Conservation (phyloP, 2,113 vertebrate species). For the Mixornis gularis region DNA sequence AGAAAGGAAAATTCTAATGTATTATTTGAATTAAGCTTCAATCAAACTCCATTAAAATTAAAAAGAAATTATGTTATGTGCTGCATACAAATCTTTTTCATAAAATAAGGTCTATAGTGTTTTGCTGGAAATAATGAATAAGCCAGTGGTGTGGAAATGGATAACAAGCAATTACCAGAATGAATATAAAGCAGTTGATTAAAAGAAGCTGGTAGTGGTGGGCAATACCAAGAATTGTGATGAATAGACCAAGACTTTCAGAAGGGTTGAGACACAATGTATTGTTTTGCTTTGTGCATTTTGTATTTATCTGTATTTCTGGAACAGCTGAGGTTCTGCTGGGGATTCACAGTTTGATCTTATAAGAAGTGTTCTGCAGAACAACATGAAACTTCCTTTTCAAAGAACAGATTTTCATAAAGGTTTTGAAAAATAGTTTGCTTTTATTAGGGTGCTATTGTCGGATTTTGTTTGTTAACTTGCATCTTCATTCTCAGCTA, state of each 20-base stretch:
- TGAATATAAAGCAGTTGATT: conserved; percentile 39
- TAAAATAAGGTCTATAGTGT: not conserved
- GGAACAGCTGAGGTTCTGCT: conserved; percentile 32
- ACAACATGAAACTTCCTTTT: not conserved
- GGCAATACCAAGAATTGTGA: conserved; percentile 35
- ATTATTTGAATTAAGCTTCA: not conserved
- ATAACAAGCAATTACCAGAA: conserved; percentile 45
- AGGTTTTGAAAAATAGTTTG: not conserved
- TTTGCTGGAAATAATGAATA: conserved; percentile 37
- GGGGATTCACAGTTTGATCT: conserved; percentile 40
- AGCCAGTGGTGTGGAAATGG: conserved; percentile 10
- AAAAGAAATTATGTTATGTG: not conserved
- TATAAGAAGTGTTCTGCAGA: not conserved
- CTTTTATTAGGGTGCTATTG: not conserved
- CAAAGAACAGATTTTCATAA: not conserved
- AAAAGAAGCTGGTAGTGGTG: conserved; percentile 47
- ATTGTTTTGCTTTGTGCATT: conserved; percentile 43
- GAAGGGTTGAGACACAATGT: conserved; percentile 19
- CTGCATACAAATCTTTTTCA: not conserved
- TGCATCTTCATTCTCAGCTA: not conserved
- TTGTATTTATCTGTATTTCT: conserved; percentile 47
- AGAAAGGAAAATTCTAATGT: not conserved
- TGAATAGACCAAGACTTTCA: conserved; percentile 45
- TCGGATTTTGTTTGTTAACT: not conserved
- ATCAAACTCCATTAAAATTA: not conserved